phyloP scores from a whole-genome alignment of 53 echinoderm and acorn worm genomes.

The Paelopatides confundens region DNA sequence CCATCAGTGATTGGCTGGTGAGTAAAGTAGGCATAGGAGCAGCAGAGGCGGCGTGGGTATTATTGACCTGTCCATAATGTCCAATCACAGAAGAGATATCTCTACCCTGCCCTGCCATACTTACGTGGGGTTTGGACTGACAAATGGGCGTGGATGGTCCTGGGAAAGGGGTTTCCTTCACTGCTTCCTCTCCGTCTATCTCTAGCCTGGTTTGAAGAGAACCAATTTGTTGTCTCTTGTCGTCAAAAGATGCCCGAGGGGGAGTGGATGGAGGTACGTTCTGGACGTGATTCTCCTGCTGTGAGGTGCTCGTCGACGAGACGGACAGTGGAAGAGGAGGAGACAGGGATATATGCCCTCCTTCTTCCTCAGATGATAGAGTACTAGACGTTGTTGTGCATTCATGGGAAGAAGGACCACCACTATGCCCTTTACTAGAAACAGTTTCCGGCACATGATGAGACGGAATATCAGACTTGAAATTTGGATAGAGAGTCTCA shows the following conservation, averaged over 20 bases:
- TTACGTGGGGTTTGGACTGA: neutral
- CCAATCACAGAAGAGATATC: neutral
- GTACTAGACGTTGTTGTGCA: neutral
- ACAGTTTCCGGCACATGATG: neutral
- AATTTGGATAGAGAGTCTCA: slow-evolving; percentile 15
- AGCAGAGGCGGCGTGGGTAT: neutral
- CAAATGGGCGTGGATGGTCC: neutral
- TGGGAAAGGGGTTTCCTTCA: neutral
- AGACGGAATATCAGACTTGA: neutral
- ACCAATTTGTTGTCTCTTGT: neutral
- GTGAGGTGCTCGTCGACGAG: neutral
- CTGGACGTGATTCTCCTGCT: slow-evolving; percentile 1
- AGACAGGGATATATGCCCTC: neutral
- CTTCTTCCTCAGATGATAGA: slow-evolving; percentile 18
- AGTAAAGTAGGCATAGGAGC: slow-evolving; percentile 12
- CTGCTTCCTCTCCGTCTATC: slow-evolving; percentile 32
- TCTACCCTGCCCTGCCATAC: neutral
- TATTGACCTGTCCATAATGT: neutral
- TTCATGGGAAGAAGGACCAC: neutral
- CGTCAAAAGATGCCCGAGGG: neutral
- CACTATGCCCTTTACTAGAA: neutral
- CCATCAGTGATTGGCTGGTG: slow-evolving; percentile 1
- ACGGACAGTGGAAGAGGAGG: neutral
- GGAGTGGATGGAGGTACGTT: neutral
- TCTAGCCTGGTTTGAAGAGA: neutral